Conservation (phyloP, 1,140 invertebrate species). For the Drosophila sproati region DNA sequence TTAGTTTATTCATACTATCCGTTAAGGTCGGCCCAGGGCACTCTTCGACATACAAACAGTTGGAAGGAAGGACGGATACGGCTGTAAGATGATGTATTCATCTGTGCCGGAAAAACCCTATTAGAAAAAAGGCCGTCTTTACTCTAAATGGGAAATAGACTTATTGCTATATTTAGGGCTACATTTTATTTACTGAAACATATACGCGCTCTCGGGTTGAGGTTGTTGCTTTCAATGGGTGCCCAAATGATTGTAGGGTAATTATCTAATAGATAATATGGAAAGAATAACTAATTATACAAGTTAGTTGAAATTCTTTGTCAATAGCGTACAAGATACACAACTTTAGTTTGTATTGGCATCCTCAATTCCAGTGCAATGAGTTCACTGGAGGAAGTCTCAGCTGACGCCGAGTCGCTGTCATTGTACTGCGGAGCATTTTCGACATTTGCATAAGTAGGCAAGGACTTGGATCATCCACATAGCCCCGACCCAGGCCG, state of each 20-base stretch:
- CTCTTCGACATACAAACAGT: too few species aligned
- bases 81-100: too few species aligned
- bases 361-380: background rate
- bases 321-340: background rate
- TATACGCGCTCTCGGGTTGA: too few species aligned
- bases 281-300: background rate
- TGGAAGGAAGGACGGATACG: too few species aligned
- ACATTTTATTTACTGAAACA: too few species aligned
- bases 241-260: background rate
- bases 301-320: background rate
- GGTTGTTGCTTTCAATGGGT: too few species aligned
- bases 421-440: constrained; percentile 58
- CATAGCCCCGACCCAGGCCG: constrained; percentile 6
- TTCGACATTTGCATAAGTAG: constrained; percentile 64
- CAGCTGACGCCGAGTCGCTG: constrained; percentile 32
- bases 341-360: background rate
- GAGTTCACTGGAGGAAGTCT: background rate
- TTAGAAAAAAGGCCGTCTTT: too few species aligned
- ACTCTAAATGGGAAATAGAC: too few species aligned
- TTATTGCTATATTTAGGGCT: too few species aligned
- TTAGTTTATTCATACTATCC: background rate
- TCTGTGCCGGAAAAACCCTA: too few species aligned
- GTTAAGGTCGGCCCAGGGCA: too few species aligned
- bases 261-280: background rate
- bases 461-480: constrained; percentile 19